Evolutionary conservation across 2,888 invertebrate species (phyloP), one percentile per base, ranked within the genome.

Genomic region (Campoletis raptor): DNA sequence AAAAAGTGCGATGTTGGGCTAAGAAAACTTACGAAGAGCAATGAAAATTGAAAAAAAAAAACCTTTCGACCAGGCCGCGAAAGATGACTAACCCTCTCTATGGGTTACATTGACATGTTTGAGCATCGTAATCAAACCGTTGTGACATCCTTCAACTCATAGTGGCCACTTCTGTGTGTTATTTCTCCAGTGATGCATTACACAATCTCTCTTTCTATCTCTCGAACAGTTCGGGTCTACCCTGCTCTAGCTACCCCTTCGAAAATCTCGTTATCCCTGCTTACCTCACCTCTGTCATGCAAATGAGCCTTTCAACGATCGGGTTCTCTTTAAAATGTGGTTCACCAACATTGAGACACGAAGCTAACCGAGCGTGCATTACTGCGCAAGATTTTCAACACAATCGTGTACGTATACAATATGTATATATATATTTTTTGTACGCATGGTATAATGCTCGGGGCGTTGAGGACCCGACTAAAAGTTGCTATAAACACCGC

Each of bases 221-320:
- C 45, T 54, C 40, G 57, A 42, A 45, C 24, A 48, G 30, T 12
- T 87, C 87, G 81, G 81, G 88, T 86, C 15, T 88, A 86, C 87
- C 85, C 69, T 80, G 81, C 76, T 86, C 86, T 87, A 88, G 86
- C 81, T 77, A 85, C 88, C 90, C 89, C 88, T 90, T 67, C 89
- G 86, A 36, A 91, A 93, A 92, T 91, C 91, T 90, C 89, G 90
- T 91, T 92, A 91, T 90, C 91, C 90, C 88, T 92, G 92, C 92
- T 92, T 92, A 90, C 92, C 48, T 76, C 42, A 86, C 90, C 89
- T 90, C 88, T 93, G 92, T 93, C 90, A 93, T 93, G 93, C 92
- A 93, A 93, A 93, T 93, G 89, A 89, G 89, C 85, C 86, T 89
- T 85, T 88, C 87, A 90, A 92, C 91, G 91, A 92, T 92, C 90